A percentile compares a stretch with the other conserved stretches of the same genome.
Evolutionary conservation across 2,113 vertebrate species (phyloP).

Genomic region (Capreolus pygargus): DNA sequence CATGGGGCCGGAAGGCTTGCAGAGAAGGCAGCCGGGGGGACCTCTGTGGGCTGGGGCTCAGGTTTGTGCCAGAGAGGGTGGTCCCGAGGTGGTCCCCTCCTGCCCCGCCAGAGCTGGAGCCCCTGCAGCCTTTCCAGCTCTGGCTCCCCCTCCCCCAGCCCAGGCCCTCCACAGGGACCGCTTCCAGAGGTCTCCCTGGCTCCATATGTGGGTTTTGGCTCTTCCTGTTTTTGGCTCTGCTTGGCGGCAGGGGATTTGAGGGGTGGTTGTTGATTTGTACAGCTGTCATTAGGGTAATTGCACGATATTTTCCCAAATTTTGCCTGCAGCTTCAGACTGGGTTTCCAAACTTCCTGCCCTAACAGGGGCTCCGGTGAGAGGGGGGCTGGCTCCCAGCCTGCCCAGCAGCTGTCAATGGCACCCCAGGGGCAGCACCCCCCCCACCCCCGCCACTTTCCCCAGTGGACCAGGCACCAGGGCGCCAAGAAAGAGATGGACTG

Average conservation of each 20-base stretch:
- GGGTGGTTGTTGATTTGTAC: slow-evolving; percentile 73
- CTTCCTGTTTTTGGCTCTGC: slow-evolving; percentile 66
- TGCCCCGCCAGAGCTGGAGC: neutral
- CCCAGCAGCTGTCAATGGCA: slow-evolving; percentile 20
- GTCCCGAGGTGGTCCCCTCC: neutral
- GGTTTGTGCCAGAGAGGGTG: neutral
- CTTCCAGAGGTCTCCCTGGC: slow-evolving; percentile 65
- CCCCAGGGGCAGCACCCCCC: neutral
- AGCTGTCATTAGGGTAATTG: slow-evolving; percentile 78
- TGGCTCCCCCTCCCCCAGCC: neutral
- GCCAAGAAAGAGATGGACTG: neutral
- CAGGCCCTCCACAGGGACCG: slow-evolving; percentile 13
- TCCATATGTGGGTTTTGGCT: slow-evolving; percentile 73
- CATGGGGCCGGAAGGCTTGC: neutral
- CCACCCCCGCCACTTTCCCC: neutral
- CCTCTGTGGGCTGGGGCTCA: neutral
- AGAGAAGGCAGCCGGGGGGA: neutral
- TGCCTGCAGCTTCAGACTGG: slow-evolving; percentile 66
- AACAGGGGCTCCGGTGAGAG: slow-evolving; percentile 39
- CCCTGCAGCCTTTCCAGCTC: neutral
- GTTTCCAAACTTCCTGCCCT: slow-evolving; percentile 72
- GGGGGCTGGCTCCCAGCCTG: slow-evolving; percentile 40
- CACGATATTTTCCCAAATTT: slow-evolving; percentile 74
- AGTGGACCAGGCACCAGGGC: neutral
- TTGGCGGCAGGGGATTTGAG: slow-evolving; percentile 46